Evolutionary conservation across 2,797 vertebrate species (phyloP).

Genomic region (Enteromius trimaculatus): DNA sequence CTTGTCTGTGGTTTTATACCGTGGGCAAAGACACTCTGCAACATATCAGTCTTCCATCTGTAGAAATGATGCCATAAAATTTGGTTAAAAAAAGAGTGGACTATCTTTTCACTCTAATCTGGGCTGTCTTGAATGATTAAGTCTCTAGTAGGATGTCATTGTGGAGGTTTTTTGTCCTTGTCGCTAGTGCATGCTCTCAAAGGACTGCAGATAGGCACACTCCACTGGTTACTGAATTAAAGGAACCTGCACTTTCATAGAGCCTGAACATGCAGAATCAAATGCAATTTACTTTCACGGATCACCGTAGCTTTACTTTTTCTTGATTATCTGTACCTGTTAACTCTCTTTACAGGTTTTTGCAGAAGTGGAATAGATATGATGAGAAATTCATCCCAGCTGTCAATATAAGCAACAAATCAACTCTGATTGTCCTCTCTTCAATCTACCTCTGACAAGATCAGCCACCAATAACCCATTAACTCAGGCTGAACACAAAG

Average conservation of each 20-base stretch:
- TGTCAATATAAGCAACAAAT: slow-evolving; percentile 20
- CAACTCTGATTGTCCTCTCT: neutral
- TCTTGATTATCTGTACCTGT: neutral
- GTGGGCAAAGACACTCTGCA: neutral
- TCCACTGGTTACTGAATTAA: slow-evolving; percentile 17
- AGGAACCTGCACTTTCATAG: slow-evolving; percentile 4
- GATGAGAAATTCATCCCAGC: slow-evolving; percentile 22
- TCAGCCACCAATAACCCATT: slow-evolving; percentile 10
- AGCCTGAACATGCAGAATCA: neutral
- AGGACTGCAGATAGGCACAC: slow-evolving; percentile 28
- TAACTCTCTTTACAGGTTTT: slow-evolving; percentile 46
- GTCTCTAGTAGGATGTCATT: neutral
- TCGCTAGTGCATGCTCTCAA: slow-evolving; percentile 3
- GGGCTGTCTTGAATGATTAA: slow-evolving; percentile 16
- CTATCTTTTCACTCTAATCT: neutral
- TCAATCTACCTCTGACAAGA: slow-evolving; percentile 26
- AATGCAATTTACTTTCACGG: neutral
- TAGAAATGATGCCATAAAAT: neutral
- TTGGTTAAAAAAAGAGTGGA: neutral
- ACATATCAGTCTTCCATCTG: neutral
- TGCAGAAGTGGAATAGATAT: slow-evolving; percentile 2
- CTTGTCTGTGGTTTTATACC: neutral
- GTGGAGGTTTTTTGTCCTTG: slow-evolving; percentile 13
- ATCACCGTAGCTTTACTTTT: neutral
- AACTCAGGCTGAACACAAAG: slow-evolving; percentile 18